Conservation (phyloP, 2,797 vertebrate genomes). For the Urosaurus nigricauda region DNA sequence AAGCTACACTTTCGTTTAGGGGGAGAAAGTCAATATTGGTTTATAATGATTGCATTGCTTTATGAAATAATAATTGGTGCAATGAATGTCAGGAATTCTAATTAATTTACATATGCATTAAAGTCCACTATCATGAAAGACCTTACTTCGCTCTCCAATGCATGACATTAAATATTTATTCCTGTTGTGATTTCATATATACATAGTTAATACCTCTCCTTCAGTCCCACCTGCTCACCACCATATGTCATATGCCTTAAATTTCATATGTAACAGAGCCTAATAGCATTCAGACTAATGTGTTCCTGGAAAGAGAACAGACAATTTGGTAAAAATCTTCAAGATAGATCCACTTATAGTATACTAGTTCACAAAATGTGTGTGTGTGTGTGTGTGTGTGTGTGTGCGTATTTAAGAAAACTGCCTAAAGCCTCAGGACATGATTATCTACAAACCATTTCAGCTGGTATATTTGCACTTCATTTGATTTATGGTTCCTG, state of each 20-base stretch:
- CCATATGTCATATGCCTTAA: conserved; percentile 26
- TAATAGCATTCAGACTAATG: not conserved
- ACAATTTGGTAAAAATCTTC: conserved; percentile 11
- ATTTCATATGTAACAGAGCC: conserved; percentile 14
- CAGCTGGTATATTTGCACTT: conserved; percentile 39
- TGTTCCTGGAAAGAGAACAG: not conserved
- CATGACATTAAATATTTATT: conserved; percentile 73
- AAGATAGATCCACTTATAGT: not conserved
- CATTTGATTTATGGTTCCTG: conserved; percentile 37
- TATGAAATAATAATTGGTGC: conserved; percentile 67
- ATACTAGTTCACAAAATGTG: not conserved
- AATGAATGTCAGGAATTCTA: conserved; percentile 62
- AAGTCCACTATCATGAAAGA: conserved; percentile 53
- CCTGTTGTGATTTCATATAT: conserved; percentile 58
- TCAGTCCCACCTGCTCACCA: conserved; percentile 57
- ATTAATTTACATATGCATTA: conserved; percentile 68
- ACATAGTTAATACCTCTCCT: conserved; percentile 61
- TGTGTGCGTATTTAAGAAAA: not conserved
- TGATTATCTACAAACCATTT: conserved; percentile 34
- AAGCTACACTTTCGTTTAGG: conserved; percentile 51
- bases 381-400: not conserved
- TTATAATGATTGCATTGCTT: conserved; percentile 66
- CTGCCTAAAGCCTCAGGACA: conserved; percentile 27
- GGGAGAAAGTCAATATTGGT: conserved; percentile 59
- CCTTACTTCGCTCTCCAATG: conserved; percentile 59